Evolutionary conservation across 2,888 invertebrate species (phyloP).

Genomic region (Cosmopolites sordidus): DNA sequence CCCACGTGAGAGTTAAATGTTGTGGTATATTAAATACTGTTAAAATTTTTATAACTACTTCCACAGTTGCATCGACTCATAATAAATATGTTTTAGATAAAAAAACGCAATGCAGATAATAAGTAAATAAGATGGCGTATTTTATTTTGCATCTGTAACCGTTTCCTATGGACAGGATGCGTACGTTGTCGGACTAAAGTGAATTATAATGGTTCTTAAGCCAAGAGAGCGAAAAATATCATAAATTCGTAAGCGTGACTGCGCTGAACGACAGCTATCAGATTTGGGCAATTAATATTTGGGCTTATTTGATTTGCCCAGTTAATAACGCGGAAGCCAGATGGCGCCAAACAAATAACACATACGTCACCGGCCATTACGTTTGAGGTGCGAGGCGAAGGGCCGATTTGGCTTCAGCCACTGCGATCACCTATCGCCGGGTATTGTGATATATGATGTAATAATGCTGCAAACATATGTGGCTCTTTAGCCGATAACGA

Average conservation of each 20-base stretch:
- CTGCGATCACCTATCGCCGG: slow-evolving; percentile 48
- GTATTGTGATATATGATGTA: slow-evolving; percentile 50
- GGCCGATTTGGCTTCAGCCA: slow-evolving; percentile 2
- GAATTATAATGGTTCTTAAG: background rate
- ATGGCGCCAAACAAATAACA: slow-evolving; percentile 53
- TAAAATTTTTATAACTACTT: too few relatives aligned
- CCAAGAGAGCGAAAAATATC: background rate
- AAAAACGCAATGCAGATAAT: too few relatives aligned
- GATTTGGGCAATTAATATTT: slow-evolving; percentile 49
- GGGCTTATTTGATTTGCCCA: slow-evolving; percentile 52
- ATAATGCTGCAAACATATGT: slow-evolving; percentile 50
- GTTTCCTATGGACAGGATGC: too few relatives aligned
- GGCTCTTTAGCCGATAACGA: slow-evolving; percentile 47
- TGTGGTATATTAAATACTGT: too few relatives aligned
- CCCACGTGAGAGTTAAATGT: too few relatives aligned
- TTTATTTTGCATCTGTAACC: too few relatives aligned
- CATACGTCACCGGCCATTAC: slow-evolving; percentile 50
- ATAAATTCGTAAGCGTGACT: background rate
- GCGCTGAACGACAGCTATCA: slow-evolving; percentile 31
- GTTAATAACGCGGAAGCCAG: slow-evolving; percentile 52
- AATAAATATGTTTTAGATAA: too few relatives aligned
- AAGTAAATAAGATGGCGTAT: too few relatives aligned
- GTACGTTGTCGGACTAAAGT: background rate
- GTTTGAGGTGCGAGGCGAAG: slow-evolving; percentile 27
- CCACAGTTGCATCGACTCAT: too few relatives aligned